A percentile compares a stretch with the other conserved stretches of the same genome.
phyloP scores from a whole-genome alignment of 2,888 invertebrate species.

The Acrobasis repandana region DNA sequence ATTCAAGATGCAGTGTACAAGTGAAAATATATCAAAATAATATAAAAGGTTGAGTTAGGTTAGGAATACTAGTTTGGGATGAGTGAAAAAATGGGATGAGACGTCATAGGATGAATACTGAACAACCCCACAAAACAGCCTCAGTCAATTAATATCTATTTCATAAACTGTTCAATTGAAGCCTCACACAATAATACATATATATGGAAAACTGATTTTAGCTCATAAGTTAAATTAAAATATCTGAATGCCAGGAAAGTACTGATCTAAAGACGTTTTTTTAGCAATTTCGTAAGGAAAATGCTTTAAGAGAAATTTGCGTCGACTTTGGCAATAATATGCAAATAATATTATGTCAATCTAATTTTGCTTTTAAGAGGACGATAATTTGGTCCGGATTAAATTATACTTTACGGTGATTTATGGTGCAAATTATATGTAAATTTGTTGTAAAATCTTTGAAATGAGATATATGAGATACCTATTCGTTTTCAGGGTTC shows the following conservation, averaged over 20 bases:
- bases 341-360: conserved; percentile 20
- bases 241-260: not conserved
- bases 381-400: conserved; percentile 9
- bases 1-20: no score
- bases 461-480: no score
- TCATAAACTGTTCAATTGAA: not conserved
- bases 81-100: no score
- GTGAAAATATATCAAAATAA: no score
- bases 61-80: no score
- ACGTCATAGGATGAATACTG: no score
- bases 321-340: not conserved
- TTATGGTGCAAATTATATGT: not conserved
- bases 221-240: conserved; percentile 15
- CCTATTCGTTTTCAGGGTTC: no score
- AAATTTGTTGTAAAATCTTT: not conserved
- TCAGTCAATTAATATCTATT: not conserved
- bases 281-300: not conserved
- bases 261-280: not conserved
- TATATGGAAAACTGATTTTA: not conserved
- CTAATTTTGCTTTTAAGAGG: conserved; percentile 18
- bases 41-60: no score
- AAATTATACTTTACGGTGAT: conserved; percentile 9
- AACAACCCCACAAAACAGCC: no score
- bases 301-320: not conserved
- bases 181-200: conserved; percentile 5